Percentiles rank a stretch among this genome's conserved stretches.
phyloP scores from a whole-genome alignment of 2,113 vertebrate species.

The Synchiropus splendidus region DNA sequence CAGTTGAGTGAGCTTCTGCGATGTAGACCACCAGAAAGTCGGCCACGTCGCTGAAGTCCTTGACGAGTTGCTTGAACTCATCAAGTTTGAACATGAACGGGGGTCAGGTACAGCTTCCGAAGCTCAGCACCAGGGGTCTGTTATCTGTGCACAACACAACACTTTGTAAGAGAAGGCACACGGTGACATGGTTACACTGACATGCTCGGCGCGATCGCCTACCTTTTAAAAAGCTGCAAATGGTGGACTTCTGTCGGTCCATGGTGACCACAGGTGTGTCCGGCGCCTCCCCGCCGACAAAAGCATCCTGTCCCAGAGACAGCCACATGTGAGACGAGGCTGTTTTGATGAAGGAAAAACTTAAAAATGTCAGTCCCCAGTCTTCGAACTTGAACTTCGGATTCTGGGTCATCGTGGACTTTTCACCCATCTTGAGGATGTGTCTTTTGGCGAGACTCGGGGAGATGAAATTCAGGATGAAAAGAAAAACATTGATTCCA shows the following conservation, averaged over 20 bases:
- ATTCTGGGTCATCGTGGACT: slow-evolving; percentile 65
- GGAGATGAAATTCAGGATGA: slow-evolving; percentile 57
- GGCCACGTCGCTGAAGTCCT: slow-evolving; percentile 73
- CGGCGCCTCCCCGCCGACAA: slow-evolving; percentile 66
- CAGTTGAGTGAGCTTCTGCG: slow-evolving; percentile 84
- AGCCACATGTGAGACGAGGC: slow-evolving; percentile 64
- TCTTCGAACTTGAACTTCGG: slow-evolving; percentile 77
- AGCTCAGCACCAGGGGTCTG: slow-evolving; percentile 81
- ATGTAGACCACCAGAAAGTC: slow-evolving; percentile 89
- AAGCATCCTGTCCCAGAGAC: slow-evolving; percentile 71
- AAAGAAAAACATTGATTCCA: too few species aligned
- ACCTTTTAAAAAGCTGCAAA: slow-evolving; percentile 74
- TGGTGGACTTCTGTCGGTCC: slow-evolving; percentile 37
- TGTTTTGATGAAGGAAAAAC: slow-evolving; percentile 61
- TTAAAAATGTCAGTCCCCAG: slow-evolving; percentile 75
- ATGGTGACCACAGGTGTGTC: slow-evolving; percentile 68
- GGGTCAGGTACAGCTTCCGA: slow-evolving; percentile 94
- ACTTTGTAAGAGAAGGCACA: background rate
- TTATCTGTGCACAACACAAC: slow-evolving; percentile 48
- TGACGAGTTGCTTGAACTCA: slow-evolving; percentile 82
- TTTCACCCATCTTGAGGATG: slow-evolving; percentile 63
- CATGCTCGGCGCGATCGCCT: slow-evolving; percentile 8
- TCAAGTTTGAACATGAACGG: slow-evolving; percentile 84
- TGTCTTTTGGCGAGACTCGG: slow-evolving; percentile 59
- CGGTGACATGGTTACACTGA: background rate